These are phyloP conservation scores for Saturnia pavonia DNA, from an alignment of 2,888 invertebrate genomes.

Conservation along the genomic window DNA sequence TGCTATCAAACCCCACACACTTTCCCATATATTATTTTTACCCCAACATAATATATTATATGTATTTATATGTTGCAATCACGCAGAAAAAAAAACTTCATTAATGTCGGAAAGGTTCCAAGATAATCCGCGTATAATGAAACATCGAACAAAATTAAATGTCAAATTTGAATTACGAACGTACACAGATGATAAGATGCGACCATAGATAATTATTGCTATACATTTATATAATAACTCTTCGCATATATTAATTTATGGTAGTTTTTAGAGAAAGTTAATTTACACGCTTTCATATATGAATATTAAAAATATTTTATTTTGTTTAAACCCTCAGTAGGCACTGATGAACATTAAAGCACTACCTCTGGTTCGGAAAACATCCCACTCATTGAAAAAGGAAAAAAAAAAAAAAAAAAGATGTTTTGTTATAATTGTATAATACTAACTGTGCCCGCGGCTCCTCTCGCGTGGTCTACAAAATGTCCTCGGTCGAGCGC, in stretches of 20 bases:
- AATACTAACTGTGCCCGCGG: too few species aligned
- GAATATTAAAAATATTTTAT: too few species aligned
- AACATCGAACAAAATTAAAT: not conserved
- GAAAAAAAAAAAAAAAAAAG: too few species aligned
- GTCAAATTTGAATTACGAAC: constrained; percentile 13
- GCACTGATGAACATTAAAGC: too few species aligned
- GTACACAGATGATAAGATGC: not conserved
- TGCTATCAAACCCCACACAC: constrained; percentile 11
- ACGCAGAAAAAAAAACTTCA: not conserved
- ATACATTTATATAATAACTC: not conserved
- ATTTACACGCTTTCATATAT: too few species aligned
- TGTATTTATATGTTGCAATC: not conserved
- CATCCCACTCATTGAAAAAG: too few species aligned
- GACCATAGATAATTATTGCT: not conserved
- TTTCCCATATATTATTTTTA: constrained; percentile 9
- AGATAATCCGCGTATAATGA: not conserved
- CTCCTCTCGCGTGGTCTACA: too few species aligned
- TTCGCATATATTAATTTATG: not conserved
- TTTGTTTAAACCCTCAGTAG: too few species aligned
- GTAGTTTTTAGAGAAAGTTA: too few species aligned
- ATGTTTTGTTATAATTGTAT: too few species aligned
- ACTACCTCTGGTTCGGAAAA: too few species aligned
- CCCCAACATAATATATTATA: not conserved
- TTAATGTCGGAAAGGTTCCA: not conserved
- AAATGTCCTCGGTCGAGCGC: too few species aligned